Conservation (phyloP, 2,113 vertebrate genomes). For the Rhabdornis inornatus region DNA sequence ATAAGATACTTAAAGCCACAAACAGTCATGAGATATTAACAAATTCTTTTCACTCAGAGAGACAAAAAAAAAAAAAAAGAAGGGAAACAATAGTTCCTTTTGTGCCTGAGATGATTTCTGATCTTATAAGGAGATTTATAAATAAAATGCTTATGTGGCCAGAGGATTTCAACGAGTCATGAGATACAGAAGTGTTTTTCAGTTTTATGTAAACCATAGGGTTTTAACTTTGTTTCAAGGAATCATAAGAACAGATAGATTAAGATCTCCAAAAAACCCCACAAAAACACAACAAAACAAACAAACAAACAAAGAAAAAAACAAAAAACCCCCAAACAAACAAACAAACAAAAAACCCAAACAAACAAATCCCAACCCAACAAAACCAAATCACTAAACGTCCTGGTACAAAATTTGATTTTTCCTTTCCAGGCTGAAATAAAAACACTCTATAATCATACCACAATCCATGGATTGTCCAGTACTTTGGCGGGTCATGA, state of each 20-base stretch:
- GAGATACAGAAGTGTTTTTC: background rate
- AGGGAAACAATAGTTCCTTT: background rate
- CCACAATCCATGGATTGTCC: slow-evolving; percentile 81
- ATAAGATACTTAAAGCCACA: background rate
- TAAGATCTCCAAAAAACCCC: background rate
- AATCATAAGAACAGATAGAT: background rate
- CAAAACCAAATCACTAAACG: background rate
- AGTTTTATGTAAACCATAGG: background rate
- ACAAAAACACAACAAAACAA: background rate
- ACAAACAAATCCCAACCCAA: background rate
- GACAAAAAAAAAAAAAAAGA: background rate
- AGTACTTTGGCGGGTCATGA: slow-evolving; percentile 67
- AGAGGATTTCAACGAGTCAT: background rate
- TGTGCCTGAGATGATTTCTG: background rate
- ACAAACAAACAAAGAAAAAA: background rate
- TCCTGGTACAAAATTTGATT: background rate
- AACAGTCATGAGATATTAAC: background rate
- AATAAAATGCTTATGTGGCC: background rate
- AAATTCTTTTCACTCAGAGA: background rate
- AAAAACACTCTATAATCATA: background rate
- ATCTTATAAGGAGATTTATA: background rate
- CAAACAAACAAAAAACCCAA: background rate
- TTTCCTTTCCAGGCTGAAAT: background rate
- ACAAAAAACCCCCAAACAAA: background rate
- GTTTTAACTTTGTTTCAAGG: background rate